Base-by-base conservation (phyloP, 2,797 vertebrate genomes). In the Botia kubotai region DNA sequence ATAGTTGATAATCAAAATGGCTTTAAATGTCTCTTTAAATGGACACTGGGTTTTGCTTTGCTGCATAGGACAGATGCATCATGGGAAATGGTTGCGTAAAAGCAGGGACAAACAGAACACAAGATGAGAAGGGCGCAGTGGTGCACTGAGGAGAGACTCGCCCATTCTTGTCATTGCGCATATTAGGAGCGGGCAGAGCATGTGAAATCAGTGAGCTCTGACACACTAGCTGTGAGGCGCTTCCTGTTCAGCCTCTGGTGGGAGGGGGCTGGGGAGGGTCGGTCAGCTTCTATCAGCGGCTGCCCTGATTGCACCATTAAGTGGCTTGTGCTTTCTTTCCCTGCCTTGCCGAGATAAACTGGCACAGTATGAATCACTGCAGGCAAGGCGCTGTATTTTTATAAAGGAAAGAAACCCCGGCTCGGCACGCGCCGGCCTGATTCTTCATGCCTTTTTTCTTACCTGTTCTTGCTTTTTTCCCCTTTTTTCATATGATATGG, bases 221-320 rank as follows among this genome's bases (percentile, higher is more conserved):
- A 80, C 73, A 75, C 58, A 78, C 46, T 73, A 48, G 72, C 23
- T 75, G 67, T 57, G 72, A 68, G 43, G 53, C 33, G 10, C 77
- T 80, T 69, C 52, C 57, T 76, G 72, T 63, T 84, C 82, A 21
- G 58, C 33, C 50, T 52, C 72, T 46, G 53, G 67, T 11, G 72
- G 43, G 39, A n/a, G 63, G 71, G 67, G 63, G 21, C 12, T 23
- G 55, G 46, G 71, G 29, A 21, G 43, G 73, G 58, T 21, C 21
- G 36, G 80, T 72, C 67, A 72, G 23, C 58, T 72, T 69, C 68
- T 77, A 66, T 77, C 58, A n/a, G 74, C 70, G 21, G 58, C 74
- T 55, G 74, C 21, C 58, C 80, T 79, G 76, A 82, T 79, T 85
- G 80, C 72, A 66, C 80, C 83, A 82, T 80, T 82, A 85, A 82